Evolutionary conservation across 1,140 invertebrate genomes (phyloP), one percentile per base, ranked within the genome.

Genomic region (Macrobrachium rosenbergii): DNA sequence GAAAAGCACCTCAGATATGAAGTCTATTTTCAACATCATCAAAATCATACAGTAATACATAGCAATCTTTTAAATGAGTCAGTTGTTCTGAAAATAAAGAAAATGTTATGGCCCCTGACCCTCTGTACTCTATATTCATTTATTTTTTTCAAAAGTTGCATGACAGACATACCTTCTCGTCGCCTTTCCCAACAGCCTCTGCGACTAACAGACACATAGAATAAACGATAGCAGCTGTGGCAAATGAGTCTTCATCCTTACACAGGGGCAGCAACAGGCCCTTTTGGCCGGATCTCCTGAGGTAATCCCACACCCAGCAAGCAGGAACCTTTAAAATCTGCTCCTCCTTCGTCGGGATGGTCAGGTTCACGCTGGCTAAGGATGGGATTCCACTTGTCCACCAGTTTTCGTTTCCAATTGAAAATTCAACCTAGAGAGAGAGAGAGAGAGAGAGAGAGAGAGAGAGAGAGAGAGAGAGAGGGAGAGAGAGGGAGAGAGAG

Each of bases 251-350:
- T 43, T 64, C 43, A 28, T 69, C 79, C 5, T 28, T 37, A 14
- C 11, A 23, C 21, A 81, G 79, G n/a, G 60, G 60, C 0, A 81
- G 79, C 10, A 81, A 60, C 6, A 81, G 62, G 10, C 79, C 79
- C 2, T 28, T 11, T 19, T 17, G 59, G 0, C 79, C 62, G 2
- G 79, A 81, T 10, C 79, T 81, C 19, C 79, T 52, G 2, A 81
- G 79, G 79, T 64, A 81, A 28, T 81, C 79, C 79, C 79, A 81
- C 16, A 81, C 62, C 79, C 79, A 81, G 16, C 79, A 81, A 0
- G 79, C 79, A 16, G 79, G 62, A 17, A 60, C 79, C 23, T 64
- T 19, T 23, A 81, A 2, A 2, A 63, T 63, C 12, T 67, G 23
- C 19, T 64, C 60, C 79, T 43, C 79, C 16, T 43, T 17, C 16